Base-by-base conservation (phyloP, 1,140 invertebrate species). In the Aphaenogaster floridana region DNA sequence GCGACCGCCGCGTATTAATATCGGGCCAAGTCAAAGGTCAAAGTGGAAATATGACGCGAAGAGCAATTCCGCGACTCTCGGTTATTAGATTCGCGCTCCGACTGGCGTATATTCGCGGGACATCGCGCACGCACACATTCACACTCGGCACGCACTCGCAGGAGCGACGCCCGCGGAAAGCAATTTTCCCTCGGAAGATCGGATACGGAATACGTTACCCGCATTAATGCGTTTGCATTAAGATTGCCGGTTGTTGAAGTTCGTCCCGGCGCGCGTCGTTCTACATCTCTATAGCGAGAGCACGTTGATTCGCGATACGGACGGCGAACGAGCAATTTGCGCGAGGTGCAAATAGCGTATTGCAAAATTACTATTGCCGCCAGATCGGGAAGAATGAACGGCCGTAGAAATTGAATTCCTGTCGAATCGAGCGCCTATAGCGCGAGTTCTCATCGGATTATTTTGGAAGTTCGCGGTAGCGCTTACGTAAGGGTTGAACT, bases 161-260 rank as follows among this genome's bases (percentile, higher is more conserved):
- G 9, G 7, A 71, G 13, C 39, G 50, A 45, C 28, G 28, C 17
- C 17, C 11, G 59, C 39, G 34, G 34, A 28, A 50, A 42, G 50
- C 57, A 45, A 74, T 61, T 61, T 61, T 69, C 68, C n/a, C 80
- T 42, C 48, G 79, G 50, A 71, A 45, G 79, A 42, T 72, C 50
- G 66, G 45, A 64, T 48, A 8, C 76, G 76, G 66, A 81, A 81
- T 81, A 57, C 48, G 71, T 81, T 81, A 81, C 17, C 9, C 79
- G 66, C 79, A 34, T 81, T 81, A 57, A 81, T 54, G 79, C 36
- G 66, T 21, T 71, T 68, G 36, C 64, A 71, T 81, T 81, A 71
- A 52, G n/a, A 8, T 81, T 57, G 77, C 9, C 64, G 48, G 36
- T 34, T 79, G 59, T 64, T 48, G 77, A 21, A 50, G 17, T 36